phyloP scores from a whole-genome alignment of 1,140 invertebrate genomes.

The Trachymyrmex cornetzi region DNA sequence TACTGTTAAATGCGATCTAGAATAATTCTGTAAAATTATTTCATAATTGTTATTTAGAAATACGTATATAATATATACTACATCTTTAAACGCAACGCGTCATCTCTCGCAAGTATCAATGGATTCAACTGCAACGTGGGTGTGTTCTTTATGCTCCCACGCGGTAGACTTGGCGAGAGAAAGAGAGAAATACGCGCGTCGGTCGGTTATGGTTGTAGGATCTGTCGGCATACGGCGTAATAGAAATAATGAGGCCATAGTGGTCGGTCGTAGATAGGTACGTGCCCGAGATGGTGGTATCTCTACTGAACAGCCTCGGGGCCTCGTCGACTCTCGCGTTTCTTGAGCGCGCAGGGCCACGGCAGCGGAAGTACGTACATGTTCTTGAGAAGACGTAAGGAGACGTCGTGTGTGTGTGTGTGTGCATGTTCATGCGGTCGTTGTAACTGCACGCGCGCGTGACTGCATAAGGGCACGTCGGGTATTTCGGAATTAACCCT shows the following conservation, averaged over 20 bases:
- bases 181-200: conserved; percentile 38
- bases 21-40: no score
- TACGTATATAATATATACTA: no score
- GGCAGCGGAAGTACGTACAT: conserved; percentile 52
- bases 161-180: conserved; percentile 42
- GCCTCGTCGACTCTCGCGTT: conserved; percentile 65
- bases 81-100: conserved; percentile 26
- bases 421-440: conserved; percentile 2
- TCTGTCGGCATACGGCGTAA: conserved; percentile 72
- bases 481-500: conserved; percentile 64
- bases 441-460: conserved; percentile 15
- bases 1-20: no score
- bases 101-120: conserved; percentile 62
- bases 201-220: conserved; percentile 48
- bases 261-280: conserved; percentile 71
- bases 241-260: conserved; percentile 79
- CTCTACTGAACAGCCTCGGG: conserved; percentile 69
- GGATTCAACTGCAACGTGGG: conserved; percentile 20
- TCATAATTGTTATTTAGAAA: no score
- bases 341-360: conserved; percentile 26
- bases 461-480: conserved; percentile 23
- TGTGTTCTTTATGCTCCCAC: conserved; percentile 47
- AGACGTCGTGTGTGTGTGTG: not conserved
- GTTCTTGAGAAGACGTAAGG: not conserved
- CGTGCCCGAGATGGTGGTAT: conserved; percentile 71